A percentile compares a stretch with the other conserved stretches of the same genome.
phyloP scores from a whole-genome alignment of 2,797 vertebrate species.

The Petrocephalus sullivani region DNA sequence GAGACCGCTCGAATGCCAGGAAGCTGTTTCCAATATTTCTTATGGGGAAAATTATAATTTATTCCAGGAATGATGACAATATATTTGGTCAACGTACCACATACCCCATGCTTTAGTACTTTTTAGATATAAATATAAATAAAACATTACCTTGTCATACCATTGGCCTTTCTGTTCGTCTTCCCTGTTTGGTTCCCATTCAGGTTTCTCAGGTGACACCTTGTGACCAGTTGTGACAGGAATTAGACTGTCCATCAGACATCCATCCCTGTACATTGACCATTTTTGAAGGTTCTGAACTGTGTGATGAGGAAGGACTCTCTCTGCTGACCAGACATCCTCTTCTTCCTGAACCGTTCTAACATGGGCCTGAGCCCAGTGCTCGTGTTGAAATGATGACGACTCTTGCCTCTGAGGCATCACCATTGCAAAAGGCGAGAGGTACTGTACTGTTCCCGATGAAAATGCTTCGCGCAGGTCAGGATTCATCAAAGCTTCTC shows the following conservation, averaged over 20 bases:
- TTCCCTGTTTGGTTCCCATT: conserved; percentile 69
- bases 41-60: neutral
- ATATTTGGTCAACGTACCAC: neutral
- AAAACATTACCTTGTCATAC: conserved; percentile 76
- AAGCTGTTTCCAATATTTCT: neutral
- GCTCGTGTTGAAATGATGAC: conserved; percentile 51
- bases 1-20: neutral
- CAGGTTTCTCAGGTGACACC: conserved; percentile 41
- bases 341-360: conserved; percentile 56
- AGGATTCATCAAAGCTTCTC: conserved; percentile 51
- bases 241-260: conserved; percentile 56
- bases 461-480: conserved; percentile 57
- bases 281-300: conserved; percentile 63
- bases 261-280: conserved; percentile 63
- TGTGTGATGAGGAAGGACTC: conserved; percentile 62
- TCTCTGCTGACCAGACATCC: conserved; percentile 67
- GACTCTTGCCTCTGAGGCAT: conserved; percentile 75
- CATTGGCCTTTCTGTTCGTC: conserved; percentile 68
- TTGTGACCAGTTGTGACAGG: conserved; percentile 47
- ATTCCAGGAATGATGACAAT: neutral
- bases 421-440: conserved; percentile 68
- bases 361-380: conserved; percentile 63
- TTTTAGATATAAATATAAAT: neutral
- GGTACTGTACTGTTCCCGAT: conserved; percentile 35
- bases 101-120: neutral